Conservation (phyloP, 2,113 vertebrate species). For the Elgaria multicarinata region DNA sequence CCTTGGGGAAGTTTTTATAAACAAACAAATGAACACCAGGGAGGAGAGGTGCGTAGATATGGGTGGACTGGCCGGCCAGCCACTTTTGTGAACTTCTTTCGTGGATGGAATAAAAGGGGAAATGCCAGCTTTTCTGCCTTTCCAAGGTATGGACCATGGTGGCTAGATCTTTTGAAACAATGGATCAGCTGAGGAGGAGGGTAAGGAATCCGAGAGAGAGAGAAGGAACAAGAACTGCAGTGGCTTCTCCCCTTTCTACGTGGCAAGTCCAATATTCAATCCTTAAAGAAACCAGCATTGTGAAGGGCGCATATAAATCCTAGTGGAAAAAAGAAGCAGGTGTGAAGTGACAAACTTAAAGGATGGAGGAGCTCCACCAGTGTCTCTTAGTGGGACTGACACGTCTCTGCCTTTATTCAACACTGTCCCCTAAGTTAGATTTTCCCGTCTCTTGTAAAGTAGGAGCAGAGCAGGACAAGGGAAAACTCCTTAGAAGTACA, state of each 20-base stretch:
- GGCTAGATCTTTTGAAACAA: neutral
- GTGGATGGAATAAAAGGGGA: neutral
- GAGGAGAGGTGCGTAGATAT: neutral
- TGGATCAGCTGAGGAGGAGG: conserved; percentile 18
- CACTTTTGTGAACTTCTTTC: neutral
- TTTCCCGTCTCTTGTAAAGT: neutral
- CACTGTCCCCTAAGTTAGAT: conserved; percentile 26
- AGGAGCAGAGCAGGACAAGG: neutral
- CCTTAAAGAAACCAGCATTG: conserved; percentile 64
- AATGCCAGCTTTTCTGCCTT: neutral
- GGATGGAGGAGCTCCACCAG: neutral
- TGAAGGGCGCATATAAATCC: conserved; percentile 60
- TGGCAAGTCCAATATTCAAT: conserved; percentile 71
- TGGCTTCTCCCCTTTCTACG: conserved; percentile 43
- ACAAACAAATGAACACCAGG: neutral
- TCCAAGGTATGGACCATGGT: neutral
- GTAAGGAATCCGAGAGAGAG: too few species aligned
- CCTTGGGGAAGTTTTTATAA: too few species aligned
- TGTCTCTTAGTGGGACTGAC: neutral
- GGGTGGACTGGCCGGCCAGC: neutral
- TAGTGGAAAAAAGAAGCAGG: conserved; percentile 66
- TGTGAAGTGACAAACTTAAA: conserved; percentile 59
- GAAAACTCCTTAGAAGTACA: neutral
- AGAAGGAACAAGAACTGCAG: too few species aligned
- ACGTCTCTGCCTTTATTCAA: conserved; percentile 26